Base-by-base conservation (phyloP, 2,113 vertebrate genomes). In the Cepphus grylle region DNA sequence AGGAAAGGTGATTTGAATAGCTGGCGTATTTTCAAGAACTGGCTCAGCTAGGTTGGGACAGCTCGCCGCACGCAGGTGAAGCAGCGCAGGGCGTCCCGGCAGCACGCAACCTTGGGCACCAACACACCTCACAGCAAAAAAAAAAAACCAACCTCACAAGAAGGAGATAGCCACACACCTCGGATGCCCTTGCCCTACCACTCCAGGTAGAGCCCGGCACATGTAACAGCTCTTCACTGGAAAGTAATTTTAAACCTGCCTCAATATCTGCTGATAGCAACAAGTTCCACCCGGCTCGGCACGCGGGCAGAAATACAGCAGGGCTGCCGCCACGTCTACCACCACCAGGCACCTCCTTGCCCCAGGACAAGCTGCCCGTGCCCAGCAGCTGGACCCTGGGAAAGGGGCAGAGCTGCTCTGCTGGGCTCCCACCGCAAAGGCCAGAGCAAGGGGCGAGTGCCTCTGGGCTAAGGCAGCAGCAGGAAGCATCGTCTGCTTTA, bases 71-170 rank as follows among this genome's bases (percentile, higher is more conserved):
- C 0, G 4, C 59, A 43, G n/a, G 43, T 26, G 50, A 77, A 49
- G 79, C 0, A 0, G 50, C 1, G 1, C 50, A 15, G 40, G 55
- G 17, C 1, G 0, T 0, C 8, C 52, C 63, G 4, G 4, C 45
- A 61, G 43, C 65, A 49, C 0, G 0, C 67, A 34, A 26, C 53
- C 3, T 0, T 1, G 6, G 47, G 65, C 70, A 45, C 42, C 29
- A 58, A 4, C 27, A 20, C 42, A 20, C 15, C 45, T 43, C 2
- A 0, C 6, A 32, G 42, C 59, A 67, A 42, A 73, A 67, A n/a
- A 0, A 40, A 42, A 42, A 42, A 6, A 26, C 29, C 13, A 23
- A 10, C 5, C 23, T 27, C 36, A 6, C 36, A 49, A 56, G 40
- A 25, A 25, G 42, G 36, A 11, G 36, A 21, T 2, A 13, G n/a